phyloP scores from a whole-genome alignment of 2,113 vertebrate species.

The Macrotus californicus region DNA sequence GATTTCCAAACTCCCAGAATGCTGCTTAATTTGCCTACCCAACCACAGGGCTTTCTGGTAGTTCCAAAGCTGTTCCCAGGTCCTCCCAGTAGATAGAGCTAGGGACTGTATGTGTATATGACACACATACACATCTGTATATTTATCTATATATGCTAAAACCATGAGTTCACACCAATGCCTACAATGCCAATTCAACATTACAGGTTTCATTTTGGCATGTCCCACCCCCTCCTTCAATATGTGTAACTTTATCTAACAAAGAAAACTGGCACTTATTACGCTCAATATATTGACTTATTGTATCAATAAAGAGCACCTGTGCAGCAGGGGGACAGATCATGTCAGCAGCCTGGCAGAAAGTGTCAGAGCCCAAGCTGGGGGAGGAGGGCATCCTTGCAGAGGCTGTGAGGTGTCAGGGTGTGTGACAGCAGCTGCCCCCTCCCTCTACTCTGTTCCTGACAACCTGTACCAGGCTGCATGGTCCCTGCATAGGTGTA shows the following conservation, averaged over 20 bases:
- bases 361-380: not conserved
- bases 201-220: not conserved
- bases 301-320: not conserved
- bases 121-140: not conserved
- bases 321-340: accelerated
- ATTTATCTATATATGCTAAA: not conserved
- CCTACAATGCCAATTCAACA: not conserved
- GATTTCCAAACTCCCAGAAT: not conserved
- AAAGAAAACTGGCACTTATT: not conserved
- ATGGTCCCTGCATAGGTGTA: not conserved
- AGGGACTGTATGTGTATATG: not conserved
- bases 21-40: not conserved
- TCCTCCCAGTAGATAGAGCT: not conserved
- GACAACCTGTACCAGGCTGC: not conserved
- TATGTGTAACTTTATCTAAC: not conserved
- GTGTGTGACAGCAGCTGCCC: not conserved
- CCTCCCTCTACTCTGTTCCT: not conserved
- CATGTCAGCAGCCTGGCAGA: not conserved
- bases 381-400: not conserved
- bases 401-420: not conserved
- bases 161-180: not conserved
- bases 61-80: not conserved
- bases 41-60: not conserved
- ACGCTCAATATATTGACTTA: not conserved
- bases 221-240: not conserved